Percentiles rank a stretch among this genome's conserved stretches.
Evolutionary conservation across 2,888 invertebrate species (phyloP).

Genomic region (Mactromeris polynyma): DNA sequence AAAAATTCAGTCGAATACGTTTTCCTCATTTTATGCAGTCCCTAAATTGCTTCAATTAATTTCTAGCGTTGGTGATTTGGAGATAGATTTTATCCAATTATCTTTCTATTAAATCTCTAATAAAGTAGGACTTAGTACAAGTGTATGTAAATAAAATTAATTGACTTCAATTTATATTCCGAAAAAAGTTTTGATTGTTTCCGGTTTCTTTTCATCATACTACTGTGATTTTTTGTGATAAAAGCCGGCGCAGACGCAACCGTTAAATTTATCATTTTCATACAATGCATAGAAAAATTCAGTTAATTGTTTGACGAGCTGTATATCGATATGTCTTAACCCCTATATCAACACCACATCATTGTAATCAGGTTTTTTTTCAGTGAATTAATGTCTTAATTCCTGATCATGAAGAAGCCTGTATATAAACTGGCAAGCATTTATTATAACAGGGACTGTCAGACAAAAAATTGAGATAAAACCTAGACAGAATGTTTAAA

Average conservation of each 20-base stretch:
- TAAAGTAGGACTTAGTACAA: not conserved
- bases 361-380: conserved; percentile 19
- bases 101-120: too few relatives aligned
- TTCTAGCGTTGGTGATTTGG: too few relatives aligned
- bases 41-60: too few relatives aligned
- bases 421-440: conserved; percentile 36
- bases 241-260: not conserved
- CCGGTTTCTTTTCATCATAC: not conserved
- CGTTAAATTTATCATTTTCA: not conserved
- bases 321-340: conserved; percentile 17
- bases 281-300: conserved; percentile 2
- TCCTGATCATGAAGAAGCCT: conserved; percentile 24
- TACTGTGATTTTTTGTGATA: not conserved
- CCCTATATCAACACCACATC: conserved; percentile 26
- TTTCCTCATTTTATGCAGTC: too few relatives aligned
- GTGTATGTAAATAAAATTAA: not conserved
- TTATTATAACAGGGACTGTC: conserved; percentile 23
- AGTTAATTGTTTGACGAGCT: conserved; percentile 28
- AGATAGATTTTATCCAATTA: too few relatives aligned
- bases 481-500: conserved; percentile 51
- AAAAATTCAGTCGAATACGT: too few relatives aligned
- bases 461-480: conserved; percentile 48
- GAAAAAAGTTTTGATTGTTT: not conserved
- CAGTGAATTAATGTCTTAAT: conserved; percentile 42
- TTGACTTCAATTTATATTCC: not conserved